Percentiles rank a stretch among this genome's conserved stretches.
Conservation (phyloP, 2,888 invertebrate genomes). For the Myopa tessellatipennis region DNA sequence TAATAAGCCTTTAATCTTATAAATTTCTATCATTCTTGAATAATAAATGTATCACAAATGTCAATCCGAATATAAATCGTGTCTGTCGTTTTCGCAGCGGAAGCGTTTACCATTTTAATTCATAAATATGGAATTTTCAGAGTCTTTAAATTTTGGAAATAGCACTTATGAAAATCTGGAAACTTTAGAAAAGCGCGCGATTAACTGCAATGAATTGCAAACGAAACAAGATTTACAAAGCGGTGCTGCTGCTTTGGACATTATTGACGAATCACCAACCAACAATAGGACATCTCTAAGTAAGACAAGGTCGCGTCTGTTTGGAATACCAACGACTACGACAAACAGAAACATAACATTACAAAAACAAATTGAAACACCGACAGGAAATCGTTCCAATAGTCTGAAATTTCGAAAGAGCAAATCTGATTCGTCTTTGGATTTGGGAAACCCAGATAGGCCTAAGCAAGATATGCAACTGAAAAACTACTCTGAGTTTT, state of each 20-base stretch:
- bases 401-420: constrained; percentile 49
- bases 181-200: constrained; percentile 52
- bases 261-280: constrained; percentile 63
- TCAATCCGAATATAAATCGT: no score
- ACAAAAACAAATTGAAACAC: not conserved
- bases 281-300: constrained; percentile 42
- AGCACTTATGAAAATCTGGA: constrained; percentile 63
- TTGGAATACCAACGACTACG: not conserved
- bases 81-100: no score
- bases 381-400: constrained; percentile 34
- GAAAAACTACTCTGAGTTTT: constrained; percentile 59
- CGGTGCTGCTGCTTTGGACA: constrained; percentile 35
- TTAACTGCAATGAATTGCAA: constrained; percentile 34
- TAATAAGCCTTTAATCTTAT: no score
- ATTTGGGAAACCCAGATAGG: not conserved
- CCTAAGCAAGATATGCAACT: not conserved
- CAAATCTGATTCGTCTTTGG: constrained; percentile 54
- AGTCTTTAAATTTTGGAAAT: constrained; percentile 63
- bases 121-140: constrained; percentile 61
- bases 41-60: no score
- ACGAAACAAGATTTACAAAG: constrained; percentile 2
- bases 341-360: not conserved
- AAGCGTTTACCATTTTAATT: no score
- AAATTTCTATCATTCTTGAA: no score
- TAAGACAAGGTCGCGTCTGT: constrained; percentile 46